Base-by-base conservation (phyloP, 2,797 vertebrate genomes). In the Centropyge bicolor region DNA sequence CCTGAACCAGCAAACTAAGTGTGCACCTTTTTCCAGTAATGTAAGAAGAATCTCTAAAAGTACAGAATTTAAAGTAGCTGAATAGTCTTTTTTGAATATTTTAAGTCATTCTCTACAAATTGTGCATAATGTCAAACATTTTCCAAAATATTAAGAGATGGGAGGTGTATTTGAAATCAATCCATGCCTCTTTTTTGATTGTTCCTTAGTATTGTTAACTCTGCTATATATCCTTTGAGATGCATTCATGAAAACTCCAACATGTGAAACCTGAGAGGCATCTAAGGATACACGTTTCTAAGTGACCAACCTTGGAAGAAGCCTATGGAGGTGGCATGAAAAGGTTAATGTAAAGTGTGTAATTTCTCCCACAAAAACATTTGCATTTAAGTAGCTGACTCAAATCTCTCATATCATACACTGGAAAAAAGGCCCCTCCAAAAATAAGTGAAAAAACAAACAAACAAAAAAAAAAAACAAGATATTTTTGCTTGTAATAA, bases 341-440 rank as follows among this genome's bases (percentile, higher is more conserved):
- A 71, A 52, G 11, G 9, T 43, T 24, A 40, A 48, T 54, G 10
- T 22, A 16, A 78, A 20, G 61, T 22, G 27, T 48, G 13, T 45
- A 38, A 10, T n/a, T 14, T 27, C 31, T 51, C 55, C 20, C 20
- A 48, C 35, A 70, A 41, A 38, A 75, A 69, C n/a, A 68, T 41
- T 62, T 71, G 59, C 27, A 66, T 60, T 70, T 66, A 61, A 56
- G 38, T 27, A 35, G 60, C 35, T 35, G 8, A 49, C 55, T 38
- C n/a, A 73, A 40, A 66, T 52, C 45, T 56, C 10, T n/a, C 14
- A 38, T 68, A 24, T 49, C n/a, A 16, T 17, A n/a, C n/a, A n/a
- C n/a, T n/a, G n/a, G n/a, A n/a, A n/a, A n/a, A n/a, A n/a, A n/a
- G n/a, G n/a, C n/a, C n/a, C n/a, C n/a, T n/a, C n/a, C n/a, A n/a